A percentile compares a stretch with the other conserved stretches of the same genome.
Evolutionary conservation across 2,113 vertebrate species (phyloP).

Genomic region (Dipodomys spectabilis): DNA sequence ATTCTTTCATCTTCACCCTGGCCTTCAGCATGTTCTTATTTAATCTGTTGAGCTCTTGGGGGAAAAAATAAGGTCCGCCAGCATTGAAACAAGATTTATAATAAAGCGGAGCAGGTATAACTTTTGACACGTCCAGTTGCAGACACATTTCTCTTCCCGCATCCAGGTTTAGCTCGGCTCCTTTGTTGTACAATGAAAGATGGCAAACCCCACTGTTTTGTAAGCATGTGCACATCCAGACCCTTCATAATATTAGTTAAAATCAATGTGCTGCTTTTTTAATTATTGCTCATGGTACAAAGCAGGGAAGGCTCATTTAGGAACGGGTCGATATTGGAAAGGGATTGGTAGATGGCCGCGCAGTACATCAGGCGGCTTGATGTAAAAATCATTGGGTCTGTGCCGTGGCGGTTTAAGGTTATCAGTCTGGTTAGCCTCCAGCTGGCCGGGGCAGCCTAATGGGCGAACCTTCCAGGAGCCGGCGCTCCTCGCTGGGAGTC

Average conservation of each 20-base stretch:
- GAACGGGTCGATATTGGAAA: conserved; percentile 96
- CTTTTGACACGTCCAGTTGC: conserved; percentile 89
- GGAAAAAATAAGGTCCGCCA: conserved; percentile 79
- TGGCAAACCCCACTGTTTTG: conserved; percentile 92
- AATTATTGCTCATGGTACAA: conserved; percentile 99
- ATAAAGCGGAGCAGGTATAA: conserved; percentile 88
- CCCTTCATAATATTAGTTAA: conserved; percentile 99
- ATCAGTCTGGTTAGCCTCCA: conserved; percentile 99
- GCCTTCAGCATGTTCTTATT: conserved; percentile 83
- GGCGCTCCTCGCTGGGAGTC: conserved; percentile 92
- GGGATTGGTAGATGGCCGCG: conserved; percentile 97
- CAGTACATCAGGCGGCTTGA: conserved; percentile 99
- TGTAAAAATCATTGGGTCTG: conserved; percentile 99
- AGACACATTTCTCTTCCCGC: conserved; percentile 89
- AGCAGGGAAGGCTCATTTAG: conserved; percentile 99
- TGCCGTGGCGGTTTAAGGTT: conserved; percentile 92
- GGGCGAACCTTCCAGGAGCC: conserved; percentile 95
- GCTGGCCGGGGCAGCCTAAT: conserved; percentile 97
- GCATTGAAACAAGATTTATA: conserved; percentile 86
- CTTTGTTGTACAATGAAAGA: conserved; percentile 89
- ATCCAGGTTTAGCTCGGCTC: conserved; percentile 86
- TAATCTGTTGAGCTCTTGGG: conserved; percentile 84
- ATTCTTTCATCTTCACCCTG: conserved; percentile 73
- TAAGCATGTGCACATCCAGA: conserved; percentile 99
- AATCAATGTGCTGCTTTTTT: conserved; percentile 99